A percentile compares a stretch with the other conserved stretches of the same genome.
phyloP scores from a whole-genome alignment of 2,888 invertebrate genomes.

The Cheilosia scutellata region DNA sequence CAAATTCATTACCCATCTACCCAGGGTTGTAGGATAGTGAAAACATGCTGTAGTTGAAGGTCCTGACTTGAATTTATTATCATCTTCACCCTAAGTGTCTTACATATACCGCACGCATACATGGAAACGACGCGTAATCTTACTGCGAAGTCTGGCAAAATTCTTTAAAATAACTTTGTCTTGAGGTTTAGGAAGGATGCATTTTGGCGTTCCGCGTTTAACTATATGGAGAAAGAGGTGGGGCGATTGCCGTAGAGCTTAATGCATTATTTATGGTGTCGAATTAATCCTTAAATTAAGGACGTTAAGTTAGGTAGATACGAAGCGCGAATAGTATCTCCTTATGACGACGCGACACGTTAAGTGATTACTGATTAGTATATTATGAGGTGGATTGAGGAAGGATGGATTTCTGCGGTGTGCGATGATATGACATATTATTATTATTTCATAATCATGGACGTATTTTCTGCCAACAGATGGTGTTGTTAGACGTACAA shows the following conservation, averaged over 20 bases:
- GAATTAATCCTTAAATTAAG: neutral
- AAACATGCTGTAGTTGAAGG: conserved; percentile 17
- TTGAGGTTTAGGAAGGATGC: neutral
- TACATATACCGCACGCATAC: neutral
- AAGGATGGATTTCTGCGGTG: neutral
- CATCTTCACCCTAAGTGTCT: neutral
- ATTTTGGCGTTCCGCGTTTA: neutral
- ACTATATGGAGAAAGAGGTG: neutral
- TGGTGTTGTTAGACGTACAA: too few relatives aligned
- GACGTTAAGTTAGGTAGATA: neutral
- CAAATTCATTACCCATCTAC: neutral
- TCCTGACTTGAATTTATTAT: conserved; percentile 6
- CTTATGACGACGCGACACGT: neutral
- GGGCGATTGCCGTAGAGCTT: neutral
- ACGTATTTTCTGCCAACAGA: too few relatives aligned
- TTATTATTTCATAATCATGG: too few relatives aligned
- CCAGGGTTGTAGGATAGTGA: neutral
- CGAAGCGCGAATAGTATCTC: conserved; percentile 3
- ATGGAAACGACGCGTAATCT: neutral
- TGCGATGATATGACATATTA: neutral
- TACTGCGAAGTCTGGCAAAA: neutral
- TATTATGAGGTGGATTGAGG: neutral
- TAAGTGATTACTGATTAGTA: neutral
- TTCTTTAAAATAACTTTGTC: conserved; percentile 7
- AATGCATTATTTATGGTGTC: neutral